Percentiles rank a stretch among this genome's conserved stretches.
phyloP scores from a whole-genome alignment of 1,140 invertebrate species.

The Yoshiicerus persimilis region DNA sequence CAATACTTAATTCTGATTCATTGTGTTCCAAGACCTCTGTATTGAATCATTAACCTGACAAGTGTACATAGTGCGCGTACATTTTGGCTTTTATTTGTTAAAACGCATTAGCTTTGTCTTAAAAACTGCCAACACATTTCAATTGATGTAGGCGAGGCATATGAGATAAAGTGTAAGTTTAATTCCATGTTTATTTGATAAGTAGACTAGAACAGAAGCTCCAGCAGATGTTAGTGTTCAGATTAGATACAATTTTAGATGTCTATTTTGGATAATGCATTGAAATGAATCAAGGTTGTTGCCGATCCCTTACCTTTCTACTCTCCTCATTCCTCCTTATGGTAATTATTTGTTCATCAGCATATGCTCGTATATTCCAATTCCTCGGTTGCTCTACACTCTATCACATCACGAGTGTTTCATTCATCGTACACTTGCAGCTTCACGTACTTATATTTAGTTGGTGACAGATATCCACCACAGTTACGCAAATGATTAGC shows the following conservation, averaged over 20 bases:
- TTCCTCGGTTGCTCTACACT: background rate
- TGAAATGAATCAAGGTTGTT: background rate
- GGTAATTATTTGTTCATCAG: background rate
- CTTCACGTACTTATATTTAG: background rate
- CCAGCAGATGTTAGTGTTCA: background rate
- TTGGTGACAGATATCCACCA: background rate
- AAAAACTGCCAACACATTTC: too few relatives aligned
- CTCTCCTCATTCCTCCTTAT: conserved; percentile 4
- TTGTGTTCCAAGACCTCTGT: too few relatives aligned
- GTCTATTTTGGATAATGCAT: background rate
- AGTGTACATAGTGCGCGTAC: too few relatives aligned
- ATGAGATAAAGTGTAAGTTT: too few relatives aligned
- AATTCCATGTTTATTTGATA: too few relatives aligned
- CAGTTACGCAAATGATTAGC: background rate
- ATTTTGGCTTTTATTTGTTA: too few relatives aligned
- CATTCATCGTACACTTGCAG: background rate
- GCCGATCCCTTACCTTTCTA: background rate
- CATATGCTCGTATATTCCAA: conserved; percentile 1
- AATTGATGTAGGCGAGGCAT: too few relatives aligned
- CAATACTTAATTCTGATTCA: too few relatives aligned
- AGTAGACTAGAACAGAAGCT: too few relatives aligned
- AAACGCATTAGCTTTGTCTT: too few relatives aligned
- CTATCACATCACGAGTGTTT: background rate
- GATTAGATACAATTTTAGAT: background rate
- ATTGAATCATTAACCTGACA: too few relatives aligned